Evolutionary conservation across 2,888 invertebrate species (phyloP), one percentile per base, ranked within the genome.

Genomic region (Desoria tigrina): DNA sequence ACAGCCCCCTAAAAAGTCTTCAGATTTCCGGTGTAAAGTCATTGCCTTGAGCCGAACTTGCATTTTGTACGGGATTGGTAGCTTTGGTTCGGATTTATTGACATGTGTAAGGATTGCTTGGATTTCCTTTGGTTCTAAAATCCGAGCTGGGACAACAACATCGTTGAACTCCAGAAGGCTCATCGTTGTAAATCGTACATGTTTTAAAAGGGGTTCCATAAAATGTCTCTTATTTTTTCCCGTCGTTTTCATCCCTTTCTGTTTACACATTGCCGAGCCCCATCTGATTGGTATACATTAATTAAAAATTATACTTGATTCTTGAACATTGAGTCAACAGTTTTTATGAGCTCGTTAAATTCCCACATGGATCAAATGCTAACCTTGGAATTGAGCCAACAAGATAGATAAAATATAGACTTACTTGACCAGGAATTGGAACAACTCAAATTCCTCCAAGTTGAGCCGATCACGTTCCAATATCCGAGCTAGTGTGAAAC

Each of bases 121-220:
- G 3, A 69, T 63, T 55, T 74, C 74, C 32, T 60, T 71, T 21
- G 61, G 56, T 21, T 72, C 71, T 11, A 74, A 50, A 11, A 74
- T 68, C 37, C 74, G 53, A 11, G 74, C 67, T 26, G 74, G 74
- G 7, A 66, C 39, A 3, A 74, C 65, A 9, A 66, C 50, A 16
- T 72, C 72, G 18, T 65, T 63, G 45, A 74, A 70, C 14, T 68
- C 63, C n/a, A 4, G 49, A 7, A 53, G 65, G 32, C 45, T 63
- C 66, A 74, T 74, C 2, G 69, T 71, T 21, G 68, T 58, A 50
- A 74, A 74, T n/a, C 74, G 63, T 49, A 74, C 71, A 61, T 69
- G 63, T 23, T 62, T 67, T 9, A 74, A 54, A 7, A 74, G 49
- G 14, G 70, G 66, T 16, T 72, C 72, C 39, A 74, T 65, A 50